These are phyloP conservation scores for Chymomyza costata DNA, from an alignment of 1,140 invertebrate species.

Conservation along the genomic window DNA sequence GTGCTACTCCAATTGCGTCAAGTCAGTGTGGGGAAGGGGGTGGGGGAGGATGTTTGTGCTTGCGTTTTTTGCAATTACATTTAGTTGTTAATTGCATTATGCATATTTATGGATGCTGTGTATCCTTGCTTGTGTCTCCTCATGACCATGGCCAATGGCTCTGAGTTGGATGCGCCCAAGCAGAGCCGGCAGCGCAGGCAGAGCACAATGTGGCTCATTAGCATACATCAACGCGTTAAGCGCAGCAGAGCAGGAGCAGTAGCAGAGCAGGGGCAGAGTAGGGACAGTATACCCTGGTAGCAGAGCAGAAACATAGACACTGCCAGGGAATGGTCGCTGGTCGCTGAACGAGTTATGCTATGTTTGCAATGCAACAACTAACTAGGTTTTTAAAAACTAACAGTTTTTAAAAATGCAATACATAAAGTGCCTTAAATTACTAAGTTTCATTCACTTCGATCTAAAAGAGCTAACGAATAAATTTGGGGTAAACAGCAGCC, in stretches of 20 bases:
- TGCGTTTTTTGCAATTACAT: constrained; percentile 60
- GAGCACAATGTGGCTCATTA: constrained; percentile 71
- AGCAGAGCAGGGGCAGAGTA: not conserved
- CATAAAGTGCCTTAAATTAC: too few relatives aligned
- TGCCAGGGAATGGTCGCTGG: too few relatives aligned
- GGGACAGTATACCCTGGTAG: too few relatives aligned
- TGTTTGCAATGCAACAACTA: too few relatives aligned
- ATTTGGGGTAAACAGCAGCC: too few relatives aligned
- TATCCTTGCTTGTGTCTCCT: constrained; percentile 3
- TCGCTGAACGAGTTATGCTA: too few relatives aligned
- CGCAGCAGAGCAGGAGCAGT: too few relatives aligned
- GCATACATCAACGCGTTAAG: constrained; percentile 73
- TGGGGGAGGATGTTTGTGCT: not conserved
- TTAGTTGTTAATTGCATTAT: constrained; percentile 75
- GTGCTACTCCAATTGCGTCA: constrained; percentile 30
- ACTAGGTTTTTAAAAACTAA: too few relatives aligned
- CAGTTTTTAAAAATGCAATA: too few relatives aligned
- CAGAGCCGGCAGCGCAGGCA: not conserved
- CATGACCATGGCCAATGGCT: constrained; percentile 2
- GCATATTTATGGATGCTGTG: constrained; percentile 64
- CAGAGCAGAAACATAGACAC: too few relatives aligned
- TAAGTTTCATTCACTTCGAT: too few relatives aligned
- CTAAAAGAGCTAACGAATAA: too few relatives aligned
- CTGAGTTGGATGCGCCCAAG: not conserved
- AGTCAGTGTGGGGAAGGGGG: constrained; percentile 9